Base-by-base conservation (phyloP, 2,888 invertebrate genomes). In the Trichogramma evanescens region DNA sequence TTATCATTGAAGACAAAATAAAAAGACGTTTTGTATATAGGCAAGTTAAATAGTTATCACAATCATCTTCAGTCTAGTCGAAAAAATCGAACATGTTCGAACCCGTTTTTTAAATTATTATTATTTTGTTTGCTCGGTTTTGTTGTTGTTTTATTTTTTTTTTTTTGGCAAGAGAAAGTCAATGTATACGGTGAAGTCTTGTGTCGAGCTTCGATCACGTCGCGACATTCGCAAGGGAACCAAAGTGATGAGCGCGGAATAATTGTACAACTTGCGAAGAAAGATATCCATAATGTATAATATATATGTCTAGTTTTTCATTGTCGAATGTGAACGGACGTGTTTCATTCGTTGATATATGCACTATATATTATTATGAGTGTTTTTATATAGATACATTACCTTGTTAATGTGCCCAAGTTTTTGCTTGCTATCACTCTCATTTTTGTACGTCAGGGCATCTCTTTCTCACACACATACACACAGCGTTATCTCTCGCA, bases 41-140 rank as follows among this genome's bases (percentile, higher is more conserved):
- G 73, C 76, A 76, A 77, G 77, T 76, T 77, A 75, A 77, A 76
- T 77, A 75, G 75, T 74, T 77, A 77, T 77, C 76, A 77, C 76
- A 77, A 77, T 77, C 76, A 74, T 77, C 26, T 72, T 74, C 73
- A 75, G 72, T 76, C 76, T 75, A 75, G 74, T 77, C 73, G 72
- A 73, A 65, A 73, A 50, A 74, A 76, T 76, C 74, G 76, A 77
- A 75, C 75, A 72, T 75, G 71, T 72, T 72, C 72, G 8, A 71
- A 74, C 72, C 72, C 73, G 68, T 74, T 26, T 26, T 26, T 26
- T 26, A 26, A 26, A 26, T 26, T 26, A 26, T 26, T 26, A 26
- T 26, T 26, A 26, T 26, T 26, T 26, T 26, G 26, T 26, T 26
- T 26, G 26, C 26, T 26, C 26, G 26, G 3, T 26, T 26, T 26